phyloP scores from a whole-genome alignment of 2,113 vertebrate species.

The Cinclus cinclus region DNA sequence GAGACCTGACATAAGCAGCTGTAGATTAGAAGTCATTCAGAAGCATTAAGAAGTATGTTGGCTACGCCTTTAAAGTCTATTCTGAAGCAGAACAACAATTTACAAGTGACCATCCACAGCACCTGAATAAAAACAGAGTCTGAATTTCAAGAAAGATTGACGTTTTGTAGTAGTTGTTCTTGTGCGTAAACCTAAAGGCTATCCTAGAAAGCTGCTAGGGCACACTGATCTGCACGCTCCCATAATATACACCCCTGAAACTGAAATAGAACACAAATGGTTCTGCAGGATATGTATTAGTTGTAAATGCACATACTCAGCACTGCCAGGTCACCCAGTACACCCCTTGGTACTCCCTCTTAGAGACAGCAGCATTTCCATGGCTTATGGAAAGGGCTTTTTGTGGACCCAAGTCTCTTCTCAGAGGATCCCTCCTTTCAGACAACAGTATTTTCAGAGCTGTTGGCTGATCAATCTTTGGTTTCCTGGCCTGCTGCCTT shows the following conservation, averaged over 20 bases:
- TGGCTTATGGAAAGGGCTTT: neutral
- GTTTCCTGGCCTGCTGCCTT: slow-evolving; percentile 20
- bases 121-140: neutral
- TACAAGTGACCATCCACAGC: neutral
- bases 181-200: neutral
- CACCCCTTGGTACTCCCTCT: neutral
- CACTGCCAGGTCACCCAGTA: neutral
- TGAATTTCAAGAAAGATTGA: neutral
- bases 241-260: neutral
- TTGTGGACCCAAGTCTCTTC: accelerated
- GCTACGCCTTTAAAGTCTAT: neutral
- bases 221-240: too few relatives aligned
- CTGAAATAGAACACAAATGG: neutral
- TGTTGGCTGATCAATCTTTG: neutral
- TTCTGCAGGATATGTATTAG: neutral
- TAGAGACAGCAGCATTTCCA: neutral
- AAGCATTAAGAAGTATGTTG: neutral
- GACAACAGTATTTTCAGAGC: neutral
- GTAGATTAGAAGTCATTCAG: neutral
- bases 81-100: neutral
- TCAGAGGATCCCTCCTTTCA: neutral
- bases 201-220: neutral
- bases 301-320: neutral
- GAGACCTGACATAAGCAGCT: neutral
- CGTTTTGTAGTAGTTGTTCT: neutral